Percentiles rank a stretch among this genome's conserved stretches.
Conservation (phyloP, 2,888 invertebrate genomes). For the Artemia sp. region DNA sequence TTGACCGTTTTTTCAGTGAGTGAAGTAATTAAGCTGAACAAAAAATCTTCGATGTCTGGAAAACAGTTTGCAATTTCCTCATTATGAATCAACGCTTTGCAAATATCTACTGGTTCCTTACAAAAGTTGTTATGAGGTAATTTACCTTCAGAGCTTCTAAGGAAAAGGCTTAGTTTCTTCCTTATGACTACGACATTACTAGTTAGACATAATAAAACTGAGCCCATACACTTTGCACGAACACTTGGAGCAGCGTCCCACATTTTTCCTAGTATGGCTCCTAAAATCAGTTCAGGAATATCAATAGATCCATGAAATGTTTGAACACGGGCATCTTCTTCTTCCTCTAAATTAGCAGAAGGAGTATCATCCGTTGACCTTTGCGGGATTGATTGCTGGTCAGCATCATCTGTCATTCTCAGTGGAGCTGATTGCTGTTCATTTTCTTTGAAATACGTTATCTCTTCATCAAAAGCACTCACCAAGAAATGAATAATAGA, state of each 20-base stretch:
- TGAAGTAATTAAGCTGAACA: neutral
- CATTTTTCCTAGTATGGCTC: neutral
- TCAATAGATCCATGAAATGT: neutral
- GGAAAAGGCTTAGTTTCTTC: neutral
- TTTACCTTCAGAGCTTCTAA: neutral
- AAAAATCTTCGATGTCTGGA: neutral
- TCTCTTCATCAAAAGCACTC: neutral
- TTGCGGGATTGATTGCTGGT: no score
- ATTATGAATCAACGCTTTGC: neutral
- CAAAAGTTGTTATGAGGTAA: conserved; percentile 9
- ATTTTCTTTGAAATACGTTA: neutral
- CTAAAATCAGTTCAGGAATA: neutral
- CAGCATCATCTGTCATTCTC: neutral
- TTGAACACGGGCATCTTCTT: neutral
- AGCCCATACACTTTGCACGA: neutral
- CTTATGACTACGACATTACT: neutral
- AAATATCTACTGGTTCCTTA: conserved; percentile 1
- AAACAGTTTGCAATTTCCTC: neutral
- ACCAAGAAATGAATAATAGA: neutral
- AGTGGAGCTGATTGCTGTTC: no score
- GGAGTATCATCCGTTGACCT: neutral
- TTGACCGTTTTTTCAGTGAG: neutral
- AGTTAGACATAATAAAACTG: neutral
- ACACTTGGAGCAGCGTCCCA: conserved; percentile 1
- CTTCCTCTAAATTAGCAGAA: neutral